phyloP scores from a whole-genome alignment of 2,797 vertebrate species.

The Muraenolepis orangiensis region DNA sequence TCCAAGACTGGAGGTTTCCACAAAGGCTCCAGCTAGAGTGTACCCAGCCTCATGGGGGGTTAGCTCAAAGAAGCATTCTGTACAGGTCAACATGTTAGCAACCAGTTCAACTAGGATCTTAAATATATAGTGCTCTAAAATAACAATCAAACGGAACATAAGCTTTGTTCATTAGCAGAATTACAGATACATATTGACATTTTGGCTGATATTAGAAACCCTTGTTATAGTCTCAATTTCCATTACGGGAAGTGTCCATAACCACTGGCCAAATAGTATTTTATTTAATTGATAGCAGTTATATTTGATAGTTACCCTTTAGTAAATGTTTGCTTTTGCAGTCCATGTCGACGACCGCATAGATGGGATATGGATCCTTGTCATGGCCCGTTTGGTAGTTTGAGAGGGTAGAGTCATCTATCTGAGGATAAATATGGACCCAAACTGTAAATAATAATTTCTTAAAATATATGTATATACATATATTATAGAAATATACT shows the following conservation, averaged over 20 bases:
- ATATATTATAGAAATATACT: background rate
- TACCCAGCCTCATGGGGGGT: slow-evolving; percentile 17
- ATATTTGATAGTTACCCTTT: background rate
- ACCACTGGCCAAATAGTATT: background rate
- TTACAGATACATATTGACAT: background rate
- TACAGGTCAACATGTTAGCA: background rate
- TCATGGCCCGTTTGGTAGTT: background rate
- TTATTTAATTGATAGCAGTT: background rate
- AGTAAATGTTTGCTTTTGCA: background rate
- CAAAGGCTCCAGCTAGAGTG: slow-evolving; percentile 9
- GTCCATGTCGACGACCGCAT: background rate
- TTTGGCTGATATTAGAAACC: background rate
- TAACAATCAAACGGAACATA: background rate
- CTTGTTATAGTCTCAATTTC: no score
- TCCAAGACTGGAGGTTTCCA: slow-evolving; percentile 1
- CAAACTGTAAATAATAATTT: background rate
- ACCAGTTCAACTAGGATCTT: background rate
- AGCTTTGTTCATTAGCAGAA: background rate
- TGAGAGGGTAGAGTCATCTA: slow-evolving; percentile 1
- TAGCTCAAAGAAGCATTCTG: slow-evolving; percentile 10
- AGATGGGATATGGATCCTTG: slow-evolving; percentile 9
- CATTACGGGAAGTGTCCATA: background rate
- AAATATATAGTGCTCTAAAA: background rate
- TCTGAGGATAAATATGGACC: background rate
- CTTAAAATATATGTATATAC: background rate